A percentile compares a stretch with the other conserved stretches of the same genome.
Conservation (phyloP, 2,113 vertebrate species). For the Manacus vitellinus region DNA sequence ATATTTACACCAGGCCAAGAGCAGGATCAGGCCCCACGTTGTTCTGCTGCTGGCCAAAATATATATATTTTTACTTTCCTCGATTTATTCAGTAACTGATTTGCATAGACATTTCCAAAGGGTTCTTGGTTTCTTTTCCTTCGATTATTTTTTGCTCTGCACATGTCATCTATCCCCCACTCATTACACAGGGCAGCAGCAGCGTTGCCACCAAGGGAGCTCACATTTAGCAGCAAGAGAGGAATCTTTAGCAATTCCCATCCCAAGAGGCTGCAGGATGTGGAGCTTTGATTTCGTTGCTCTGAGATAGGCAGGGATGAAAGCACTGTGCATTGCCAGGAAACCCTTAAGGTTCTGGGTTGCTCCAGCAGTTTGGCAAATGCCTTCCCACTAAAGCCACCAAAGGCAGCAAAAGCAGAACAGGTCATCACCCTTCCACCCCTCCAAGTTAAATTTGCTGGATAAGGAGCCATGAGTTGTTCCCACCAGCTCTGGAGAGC, state of each 20-base stretch:
- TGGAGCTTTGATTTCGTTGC: conserved; percentile 30
- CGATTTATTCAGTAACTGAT: background rate
- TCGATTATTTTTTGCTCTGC: background rate
- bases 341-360: background rate
- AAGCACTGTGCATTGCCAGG: background rate
- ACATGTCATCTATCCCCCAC: background rate
- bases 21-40: background rate
- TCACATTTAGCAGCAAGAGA: conserved; percentile 15
- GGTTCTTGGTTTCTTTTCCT: background rate
- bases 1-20: background rate
- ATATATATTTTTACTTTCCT: background rate
- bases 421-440: background rate
- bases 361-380: background rate
- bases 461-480: background rate
- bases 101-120: conserved; percentile 48
- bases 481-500: background rate
- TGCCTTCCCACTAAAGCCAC: background rate
- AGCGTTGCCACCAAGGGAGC: background rate
- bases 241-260: background rate
- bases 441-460: background rate
- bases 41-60: background rate
- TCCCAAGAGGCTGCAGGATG: background rate
- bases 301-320: conserved; percentile 35
- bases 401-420: background rate
- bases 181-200: background rate